Evolutionary conservation across 2,797 vertebrate genomes (phyloP).

Genomic region (Danionella dracula): DNA sequence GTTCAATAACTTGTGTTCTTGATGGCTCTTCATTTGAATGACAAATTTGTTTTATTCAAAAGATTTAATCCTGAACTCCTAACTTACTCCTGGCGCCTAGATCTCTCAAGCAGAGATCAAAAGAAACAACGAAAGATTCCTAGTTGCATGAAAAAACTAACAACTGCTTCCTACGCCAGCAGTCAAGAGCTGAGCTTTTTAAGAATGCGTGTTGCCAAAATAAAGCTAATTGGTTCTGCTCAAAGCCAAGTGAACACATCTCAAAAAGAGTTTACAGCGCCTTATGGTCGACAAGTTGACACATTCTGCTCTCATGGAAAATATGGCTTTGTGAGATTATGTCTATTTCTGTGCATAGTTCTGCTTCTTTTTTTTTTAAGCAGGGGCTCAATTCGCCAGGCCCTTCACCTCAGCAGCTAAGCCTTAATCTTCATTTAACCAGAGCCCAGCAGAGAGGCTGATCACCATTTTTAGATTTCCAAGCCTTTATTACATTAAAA

Average conservation of each 20-base stretch:
- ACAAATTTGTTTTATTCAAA: slow-evolving; percentile 50
- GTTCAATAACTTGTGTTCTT: slow-evolving; percentile 28
- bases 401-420: slow-evolving; percentile 69
- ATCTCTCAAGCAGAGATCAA: slow-evolving; percentile 54
- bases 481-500: slow-evolving; percentile 64
- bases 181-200: slow-evolving; percentile 57
- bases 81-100: slow-evolving; percentile 56
- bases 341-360: slow-evolving; percentile 67
- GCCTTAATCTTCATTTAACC: slow-evolving; percentile 69
- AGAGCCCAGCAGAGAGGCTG: slow-evolving; percentile 56
- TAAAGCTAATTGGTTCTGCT: slow-evolving; percentile 77
- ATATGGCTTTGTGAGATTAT: slow-evolving; percentile 74
- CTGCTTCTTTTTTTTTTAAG: no score
- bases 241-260: slow-evolving; percentile 58
- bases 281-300: slow-evolving; percentile 62
- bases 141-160: slow-evolving; percentile 53
- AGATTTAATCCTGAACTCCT: slow-evolving; percentile 62
- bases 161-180: slow-evolving; percentile 57
- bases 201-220: slow-evolving; percentile 63
- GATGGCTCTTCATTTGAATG: slow-evolving; percentile 36
- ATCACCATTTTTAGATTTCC: slow-evolving; percentile 55
- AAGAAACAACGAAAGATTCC: slow-evolving; percentile 45
- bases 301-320: slow-evolving; percentile 63
- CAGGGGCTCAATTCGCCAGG: slow-evolving; percentile 66
- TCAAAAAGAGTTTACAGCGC: slow-evolving; percentile 66